Percentiles rank a stretch among this genome's conserved stretches.
These are phyloP conservation scores for Monochamus saltuarius DNA, from an alignment of 1,140 invertebrate species.

Conservation along the genomic window DNA sequence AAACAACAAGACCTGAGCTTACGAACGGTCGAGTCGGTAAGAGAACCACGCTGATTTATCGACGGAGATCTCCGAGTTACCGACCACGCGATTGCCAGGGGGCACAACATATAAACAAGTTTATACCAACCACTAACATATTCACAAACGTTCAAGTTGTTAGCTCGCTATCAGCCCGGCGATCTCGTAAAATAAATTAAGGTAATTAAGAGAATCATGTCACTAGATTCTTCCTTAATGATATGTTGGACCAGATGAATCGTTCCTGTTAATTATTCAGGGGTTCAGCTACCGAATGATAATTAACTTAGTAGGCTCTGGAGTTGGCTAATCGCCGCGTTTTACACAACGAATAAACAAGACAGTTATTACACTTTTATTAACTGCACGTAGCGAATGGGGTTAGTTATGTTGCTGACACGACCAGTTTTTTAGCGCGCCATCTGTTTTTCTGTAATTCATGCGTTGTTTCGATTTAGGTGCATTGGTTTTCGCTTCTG, in stretches of 20 bases:
- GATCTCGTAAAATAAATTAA: slow-evolving; percentile 50
- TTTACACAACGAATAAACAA: no score
- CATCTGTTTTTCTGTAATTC: no score
- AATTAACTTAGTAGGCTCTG: no score
- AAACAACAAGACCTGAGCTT: slow-evolving; percentile 19
- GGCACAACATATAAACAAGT: slow-evolving; percentile 37
- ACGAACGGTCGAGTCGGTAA: slow-evolving; percentile 21
- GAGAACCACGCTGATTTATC: slow-evolving; percentile 36
- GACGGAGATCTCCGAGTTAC: slow-evolving; percentile 27
- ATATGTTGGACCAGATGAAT: slow-evolving; percentile 47
- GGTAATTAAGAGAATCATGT: slow-evolving; percentile 52
- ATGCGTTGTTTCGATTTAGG: no score
- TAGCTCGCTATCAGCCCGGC: slow-evolving; percentile 8
- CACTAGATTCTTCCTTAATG: slow-evolving; percentile 49
- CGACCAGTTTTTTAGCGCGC: no score
- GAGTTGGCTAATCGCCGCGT: no score
- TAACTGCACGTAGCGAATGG: no score
- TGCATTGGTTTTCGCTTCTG: no score
- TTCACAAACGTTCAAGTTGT: slow-evolving; percentile 29
- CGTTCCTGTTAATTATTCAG: slow-evolving; percentile 40
- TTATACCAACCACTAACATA: slow-evolving; percentile 38
- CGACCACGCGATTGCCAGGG: slow-evolving; percentile 40
- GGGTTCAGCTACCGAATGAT: no score
- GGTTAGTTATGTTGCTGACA: no score
- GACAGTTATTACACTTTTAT: no score